Conservation (phyloP, 2,797 vertebrate genomes). For the Enteromius trimaculatus region DNA sequence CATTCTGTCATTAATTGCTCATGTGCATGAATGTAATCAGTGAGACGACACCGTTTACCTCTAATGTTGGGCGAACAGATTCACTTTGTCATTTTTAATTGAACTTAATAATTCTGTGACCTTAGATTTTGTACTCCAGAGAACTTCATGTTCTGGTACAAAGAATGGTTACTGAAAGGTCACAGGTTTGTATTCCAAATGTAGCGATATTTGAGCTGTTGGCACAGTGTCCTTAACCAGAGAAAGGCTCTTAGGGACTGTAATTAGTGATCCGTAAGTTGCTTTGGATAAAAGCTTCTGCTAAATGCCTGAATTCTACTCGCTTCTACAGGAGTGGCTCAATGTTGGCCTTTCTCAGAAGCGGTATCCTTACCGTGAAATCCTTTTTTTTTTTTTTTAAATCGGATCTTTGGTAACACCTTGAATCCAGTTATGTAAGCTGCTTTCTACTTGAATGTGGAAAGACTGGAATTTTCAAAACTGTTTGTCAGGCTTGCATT, state of each 20-base stretch:
- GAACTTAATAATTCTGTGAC: not conserved
- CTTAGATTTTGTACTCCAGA: not conserved
- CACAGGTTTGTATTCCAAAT: constrained; percentile 9
- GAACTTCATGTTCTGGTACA: not conserved
- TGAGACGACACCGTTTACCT: not conserved
- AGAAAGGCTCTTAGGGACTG: not conserved
- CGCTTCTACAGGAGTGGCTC: not conserved
- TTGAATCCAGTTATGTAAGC: not conserved
- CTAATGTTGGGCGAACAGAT: not conserved
- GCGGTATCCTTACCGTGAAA: not conserved
- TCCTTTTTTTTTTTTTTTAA: not conserved
- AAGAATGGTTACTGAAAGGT: constrained; percentile 12
- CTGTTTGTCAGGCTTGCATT: not conserved
- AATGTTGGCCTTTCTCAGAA: not conserved
- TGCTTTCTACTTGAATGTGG: constrained; percentile 3
- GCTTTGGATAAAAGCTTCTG: not conserved
- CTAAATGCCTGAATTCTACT: not conserved
- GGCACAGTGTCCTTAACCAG: not conserved
- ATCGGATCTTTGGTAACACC: not conserved
- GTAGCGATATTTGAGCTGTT: not conserved
- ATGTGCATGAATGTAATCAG: no score
- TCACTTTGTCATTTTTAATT: not conserved
- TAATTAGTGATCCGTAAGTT: not conserved
- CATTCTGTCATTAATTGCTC: no score
- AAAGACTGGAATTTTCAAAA: not conserved